Evolutionary conservation across 2,888 invertebrate genomes (phyloP).

Genomic region (Iphiclides podalirius): DNA sequence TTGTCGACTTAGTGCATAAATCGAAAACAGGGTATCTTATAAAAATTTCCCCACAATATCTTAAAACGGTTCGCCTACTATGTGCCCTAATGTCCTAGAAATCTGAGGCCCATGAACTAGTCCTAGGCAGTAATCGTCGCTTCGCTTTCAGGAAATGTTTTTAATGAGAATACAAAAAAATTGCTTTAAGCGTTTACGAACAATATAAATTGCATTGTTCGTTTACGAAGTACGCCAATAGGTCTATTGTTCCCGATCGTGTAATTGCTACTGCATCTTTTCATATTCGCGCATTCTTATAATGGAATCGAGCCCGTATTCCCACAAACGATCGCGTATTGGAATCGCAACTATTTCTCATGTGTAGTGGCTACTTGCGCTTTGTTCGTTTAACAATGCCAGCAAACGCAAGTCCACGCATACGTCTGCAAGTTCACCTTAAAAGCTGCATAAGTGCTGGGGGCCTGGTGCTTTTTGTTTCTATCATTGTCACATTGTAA

Average conservation of each 20-base stretch:
- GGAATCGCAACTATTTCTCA: slow-evolving; percentile 67
- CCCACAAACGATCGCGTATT: slow-evolving; percentile 52
- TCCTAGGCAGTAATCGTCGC: too few species aligned
- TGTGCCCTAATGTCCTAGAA: too few species aligned
- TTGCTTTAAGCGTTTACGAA: neutral
- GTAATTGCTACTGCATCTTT: slow-evolving; percentile 27
- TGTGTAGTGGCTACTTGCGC: slow-evolving; percentile 49
- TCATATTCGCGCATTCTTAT: slow-evolving; percentile 14
- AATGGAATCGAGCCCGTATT: slow-evolving; percentile 51
- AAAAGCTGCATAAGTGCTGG: slow-evolving; percentile 45
- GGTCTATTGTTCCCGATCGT: slow-evolving; percentile 19
- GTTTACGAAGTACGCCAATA: slow-evolving; percentile 4
- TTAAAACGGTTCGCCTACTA: too few species aligned
- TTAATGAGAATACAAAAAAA: slow-evolving; percentile 4
- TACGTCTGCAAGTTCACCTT: slow-evolving; percentile 42
- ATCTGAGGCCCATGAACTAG: too few species aligned
- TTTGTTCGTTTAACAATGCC: slow-evolving; percentile 61
- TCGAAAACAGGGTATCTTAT: too few species aligned
- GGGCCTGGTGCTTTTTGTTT: slow-evolving; percentile 44
- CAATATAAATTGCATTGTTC: neutral
- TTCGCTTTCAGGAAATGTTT: neutral
- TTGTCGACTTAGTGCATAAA: too few species aligned
- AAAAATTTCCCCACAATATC: too few species aligned
- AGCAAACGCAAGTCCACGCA: slow-evolving; percentile 56
- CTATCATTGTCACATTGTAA: slow-evolving; percentile 51